Percentiles rank a stretch among this genome's conserved stretches.
phyloP scores from a whole-genome alignment of 2,888 invertebrate genomes.

The Tridacna crocea region DNA sequence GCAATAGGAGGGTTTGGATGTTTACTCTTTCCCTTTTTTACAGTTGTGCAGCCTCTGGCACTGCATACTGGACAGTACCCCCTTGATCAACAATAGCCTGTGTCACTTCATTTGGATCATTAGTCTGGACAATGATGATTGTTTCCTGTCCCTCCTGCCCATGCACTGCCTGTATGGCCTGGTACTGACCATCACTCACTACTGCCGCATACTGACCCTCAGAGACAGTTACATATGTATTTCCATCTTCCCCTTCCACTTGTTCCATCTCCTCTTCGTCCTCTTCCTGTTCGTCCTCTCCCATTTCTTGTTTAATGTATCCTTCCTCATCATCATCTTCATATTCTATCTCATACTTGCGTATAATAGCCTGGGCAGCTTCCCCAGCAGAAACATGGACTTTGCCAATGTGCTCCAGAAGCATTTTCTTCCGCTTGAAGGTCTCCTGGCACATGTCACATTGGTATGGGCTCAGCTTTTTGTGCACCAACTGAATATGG shows the following conservation, averaged over 20 bases:
- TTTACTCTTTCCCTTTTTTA: background rate
- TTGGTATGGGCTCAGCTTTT: conserved; percentile 79
- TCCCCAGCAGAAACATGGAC: conserved; percentile 79
- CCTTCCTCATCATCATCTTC: conserved; percentile 74
- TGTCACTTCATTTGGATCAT: conserved; percentile 77
- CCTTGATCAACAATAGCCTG: conserved; percentile 80
- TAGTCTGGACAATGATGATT: conserved; percentile 80
- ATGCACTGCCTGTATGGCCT: conserved; percentile 77
- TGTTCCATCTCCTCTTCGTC: conserved; percentile 61
- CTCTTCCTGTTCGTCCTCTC: conserved; percentile 57
- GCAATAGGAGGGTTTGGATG: too few species aligned
- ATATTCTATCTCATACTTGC: conserved; percentile 75
- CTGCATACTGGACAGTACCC: conserved; percentile 75
- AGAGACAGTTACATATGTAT: conserved; percentile 64
- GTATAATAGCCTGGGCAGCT: conserved; percentile 77
- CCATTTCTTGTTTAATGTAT: conserved; percentile 47
- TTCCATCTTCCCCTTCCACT: conserved; percentile 61
- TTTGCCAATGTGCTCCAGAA: conserved; percentile 79
- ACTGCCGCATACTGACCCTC: conserved; percentile 70
- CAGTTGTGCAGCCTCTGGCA: conserved; percentile 62
- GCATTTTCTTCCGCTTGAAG: conserved; percentile 79
- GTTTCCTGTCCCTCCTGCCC: conserved; percentile 79
- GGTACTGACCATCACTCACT: conserved; percentile 75
- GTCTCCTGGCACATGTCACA: conserved; percentile 82
- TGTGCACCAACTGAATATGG: conserved; percentile 80